Evolutionary conservation across 2,888 invertebrate species (phyloP), one percentile per base, ranked within the genome.

Genomic region (Tiliacea citrago): DNA sequence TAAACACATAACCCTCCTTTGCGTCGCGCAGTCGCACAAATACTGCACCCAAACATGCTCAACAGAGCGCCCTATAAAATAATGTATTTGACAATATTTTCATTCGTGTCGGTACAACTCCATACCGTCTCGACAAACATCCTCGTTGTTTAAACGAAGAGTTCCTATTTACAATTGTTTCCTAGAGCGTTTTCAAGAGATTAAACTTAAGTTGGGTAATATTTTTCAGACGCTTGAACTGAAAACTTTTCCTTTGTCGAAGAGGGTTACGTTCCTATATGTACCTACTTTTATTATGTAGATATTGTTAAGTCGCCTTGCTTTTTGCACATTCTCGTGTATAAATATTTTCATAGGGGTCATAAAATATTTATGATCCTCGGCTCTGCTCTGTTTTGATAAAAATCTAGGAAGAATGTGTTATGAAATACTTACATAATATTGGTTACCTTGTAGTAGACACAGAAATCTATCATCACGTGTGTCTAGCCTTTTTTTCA

Each of bases 161-260:
- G 90, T 91, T 92, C 84, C 90, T 93, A 93, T 93, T 94, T 94
- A 93, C 94, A 94, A 93, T 93, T 93, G 94, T 93, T 94, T 92
- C 89, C 90, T 90, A 89, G 90, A 91, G 88, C 91, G 89, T 94
- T 94, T 94, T 93, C 93, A 93, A 92, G 92, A 94, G 94, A 95
- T 95, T 95, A 94, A 95, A 95, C 94, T 95, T 93, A 92, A 93
- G 93, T 93, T 93, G 91, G 92, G 94, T 93, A 92, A 95, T 95
- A 95, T 95, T 95, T 95, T 95, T 94, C 94, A 92, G 92, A 86
- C 91, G 92, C 91, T 93, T 92, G 90, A 92, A 91, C 91, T 86
- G 90, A 89, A 92, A 95, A 95, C 90, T 94, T 94, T 92, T 90
- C 90, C 94, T 92, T 93, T 93, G 92, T 93, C 89, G 86, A 86